These are phyloP conservation scores for Lepidiolamprologus cunningtoni DNA, from an alignment of 2,113 vertebrate genomes.

Conservation along the genomic window DNA sequence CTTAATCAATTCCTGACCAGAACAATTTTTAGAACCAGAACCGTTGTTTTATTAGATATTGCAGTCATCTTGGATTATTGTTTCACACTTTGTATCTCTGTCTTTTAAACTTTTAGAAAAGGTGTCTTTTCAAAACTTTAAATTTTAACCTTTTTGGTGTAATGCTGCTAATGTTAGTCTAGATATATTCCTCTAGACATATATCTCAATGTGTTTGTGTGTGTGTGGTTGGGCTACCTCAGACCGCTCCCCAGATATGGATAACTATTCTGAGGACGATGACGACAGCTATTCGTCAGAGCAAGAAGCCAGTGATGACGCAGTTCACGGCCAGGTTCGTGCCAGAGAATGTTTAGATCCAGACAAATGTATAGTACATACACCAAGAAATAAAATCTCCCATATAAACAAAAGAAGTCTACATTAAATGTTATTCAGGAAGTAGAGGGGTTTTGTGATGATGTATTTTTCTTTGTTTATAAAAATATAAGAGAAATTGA, in stretches of 20 bases:
- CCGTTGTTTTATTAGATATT: neutral
- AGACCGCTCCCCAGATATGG: conserved; percentile 77
- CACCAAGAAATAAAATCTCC: neutral
- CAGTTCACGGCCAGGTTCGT: conserved; percentile 68
- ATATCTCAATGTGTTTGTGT: neutral
- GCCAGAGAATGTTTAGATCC: neutral
- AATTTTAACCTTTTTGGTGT: neutral
- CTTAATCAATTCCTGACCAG: neutral
- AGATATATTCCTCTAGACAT: neutral
- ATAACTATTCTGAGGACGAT: conserved; percentile 77
- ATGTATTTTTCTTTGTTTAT: neutral
- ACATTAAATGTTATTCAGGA: neutral
- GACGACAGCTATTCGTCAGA: conserved; percentile 78
- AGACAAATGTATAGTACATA: neutral
- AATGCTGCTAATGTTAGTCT: neutral
- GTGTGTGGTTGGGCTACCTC: neutral
- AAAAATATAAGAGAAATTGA: neutral
- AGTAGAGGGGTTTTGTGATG: neutral
- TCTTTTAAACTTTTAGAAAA: neutral
- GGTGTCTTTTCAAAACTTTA: neutral
- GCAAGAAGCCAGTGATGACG: conserved; percentile 76
- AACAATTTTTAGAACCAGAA: neutral
- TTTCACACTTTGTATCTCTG: neutral
- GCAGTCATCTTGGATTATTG: neutral
- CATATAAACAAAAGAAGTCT: neutral